A percentile compares a stretch with the other conserved stretches of the same genome.
phyloP scores from a whole-genome alignment of 2,113 vertebrate genomes.

The Nanorana parkeri region DNA sequence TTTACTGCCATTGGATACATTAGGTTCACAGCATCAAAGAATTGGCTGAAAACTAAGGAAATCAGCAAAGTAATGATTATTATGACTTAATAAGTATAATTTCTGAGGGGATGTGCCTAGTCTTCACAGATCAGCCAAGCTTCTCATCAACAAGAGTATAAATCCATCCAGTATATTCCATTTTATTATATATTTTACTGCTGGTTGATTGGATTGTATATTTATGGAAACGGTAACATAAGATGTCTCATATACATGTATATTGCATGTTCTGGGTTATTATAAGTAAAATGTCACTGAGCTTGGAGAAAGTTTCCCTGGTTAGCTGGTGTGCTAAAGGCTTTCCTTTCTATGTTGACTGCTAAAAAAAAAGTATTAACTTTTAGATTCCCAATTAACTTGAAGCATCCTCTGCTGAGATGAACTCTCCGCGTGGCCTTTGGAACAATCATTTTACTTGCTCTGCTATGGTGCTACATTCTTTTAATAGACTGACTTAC shows the following conservation, averaged over 20 bases:
- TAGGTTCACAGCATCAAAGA: no score
- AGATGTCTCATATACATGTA: not conserved
- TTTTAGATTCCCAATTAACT: slow-evolving; percentile 19
- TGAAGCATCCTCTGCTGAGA: slow-evolving; percentile 1
- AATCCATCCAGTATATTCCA: no score
- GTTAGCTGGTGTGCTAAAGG: slow-evolving; percentile 9
- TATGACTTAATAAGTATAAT: no score
- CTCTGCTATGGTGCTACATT: not conserved
- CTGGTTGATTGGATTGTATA: no score
- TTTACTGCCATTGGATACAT: no score
- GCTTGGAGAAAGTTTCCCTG: not conserved
- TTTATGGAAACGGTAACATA: not conserved
- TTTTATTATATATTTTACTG: not conserved
- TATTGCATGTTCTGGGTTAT: not conserved
- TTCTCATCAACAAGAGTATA: no score
- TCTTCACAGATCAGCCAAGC: no score
- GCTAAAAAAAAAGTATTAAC: not conserved
- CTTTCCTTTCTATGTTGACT: not conserved
- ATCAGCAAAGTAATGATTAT: no score
- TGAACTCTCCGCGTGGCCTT: not conserved
- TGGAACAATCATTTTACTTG: not conserved
- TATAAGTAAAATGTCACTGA: slow-evolving; percentile 5
- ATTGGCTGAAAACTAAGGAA: no score
- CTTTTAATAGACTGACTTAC: not conserved
- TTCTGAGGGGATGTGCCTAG: no score